These are phyloP conservation scores for Metopia argyrocephala DNA, from an alignment of 2,888 invertebrate species.

Conservation along the genomic window DNA sequence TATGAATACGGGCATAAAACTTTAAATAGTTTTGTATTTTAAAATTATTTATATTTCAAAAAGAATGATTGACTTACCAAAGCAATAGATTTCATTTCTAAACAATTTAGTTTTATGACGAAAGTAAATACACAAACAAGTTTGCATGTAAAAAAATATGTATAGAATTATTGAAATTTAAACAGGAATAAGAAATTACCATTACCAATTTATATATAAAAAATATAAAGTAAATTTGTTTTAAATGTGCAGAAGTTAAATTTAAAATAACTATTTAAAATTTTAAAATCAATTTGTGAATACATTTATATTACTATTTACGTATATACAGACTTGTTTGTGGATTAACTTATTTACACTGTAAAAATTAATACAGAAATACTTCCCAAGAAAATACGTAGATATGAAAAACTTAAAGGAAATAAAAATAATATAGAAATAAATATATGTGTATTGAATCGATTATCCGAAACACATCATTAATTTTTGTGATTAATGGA, in stretches of 20 bases:
- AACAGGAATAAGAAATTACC: no score
- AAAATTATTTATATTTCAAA: background rate
- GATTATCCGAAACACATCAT: conserved; percentile 38
- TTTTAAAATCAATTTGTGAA: background rate
- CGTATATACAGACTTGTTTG: conserved; percentile 34
- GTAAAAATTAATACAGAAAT: conserved; percentile 26
- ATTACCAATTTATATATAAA: background rate
- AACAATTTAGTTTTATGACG: conserved; percentile 10
- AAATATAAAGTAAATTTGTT: background rate
- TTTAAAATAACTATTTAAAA: background rate
- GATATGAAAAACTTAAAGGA: conserved; percentile 2
- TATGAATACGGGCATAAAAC: background rate
- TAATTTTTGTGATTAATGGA: conserved; percentile 35
- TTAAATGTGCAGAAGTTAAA: background rate
- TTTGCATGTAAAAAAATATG: background rate
- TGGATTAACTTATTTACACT: conserved; percentile 13
- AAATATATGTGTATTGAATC: conserved; percentile 11
- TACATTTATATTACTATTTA: background rate
- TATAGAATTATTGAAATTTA: background rate
- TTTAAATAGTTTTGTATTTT: background rate
- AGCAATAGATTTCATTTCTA: background rate
- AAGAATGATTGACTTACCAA: conserved; percentile 43
- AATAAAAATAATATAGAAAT: conserved; percentile 2
- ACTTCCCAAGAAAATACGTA: conserved; percentile 31
- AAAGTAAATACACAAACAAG: conserved; percentile 41